Base-by-base conservation (phyloP, 2,888 invertebrate genomes). In the Lysandra coridon region DNA sequence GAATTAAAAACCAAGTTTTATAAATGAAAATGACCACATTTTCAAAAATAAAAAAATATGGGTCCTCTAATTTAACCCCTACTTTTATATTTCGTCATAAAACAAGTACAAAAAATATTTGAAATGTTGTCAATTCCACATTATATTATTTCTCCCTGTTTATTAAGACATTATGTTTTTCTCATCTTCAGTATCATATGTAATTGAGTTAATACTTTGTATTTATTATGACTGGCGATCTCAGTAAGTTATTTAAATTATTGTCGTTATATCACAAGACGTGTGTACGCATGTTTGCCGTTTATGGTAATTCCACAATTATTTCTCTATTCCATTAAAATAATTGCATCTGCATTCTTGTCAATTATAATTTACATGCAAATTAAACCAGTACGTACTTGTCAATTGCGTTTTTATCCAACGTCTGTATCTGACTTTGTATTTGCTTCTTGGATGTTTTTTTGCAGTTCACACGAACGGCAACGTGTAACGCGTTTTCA, bases 281-380 rank as follows among this genome's bases (percentile, higher is more conserved):
- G 76, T 23, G 53, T 57, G 49, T 53, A 53, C 7, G 76, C 17
- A 53, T 76, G 76, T 76, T 53, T 76, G 76, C 33, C 76, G 49
- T 30, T 57, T 76, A 76, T 76, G 76, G 17, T 33, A 57, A 76
- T 76, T 76, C 12, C 14, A 74, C 44, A 44, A 57, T 76, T 76
- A 76, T 57, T 57, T 33, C 76, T 76, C 76, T 76, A 76, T 57
- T 57, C 76, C 76, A 53, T 49, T 53, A 30, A 76, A 57, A 76
- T 76, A 76, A 76, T 76, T 75, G 53, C 57, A 57, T 33, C 76
- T 76, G 57, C 76, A 76, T 76, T 76, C 76, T 53, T 33, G 40
- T 40, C 74, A 76, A 30, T 76, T 76, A 53, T 17, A 57, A 76
- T 76, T 76, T 76, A 53, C 76, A 76, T 57, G 69, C 69, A 69